Base-by-base conservation (phyloP, 1,140 invertebrate genomes). In the Drosophila virilis region DNA sequence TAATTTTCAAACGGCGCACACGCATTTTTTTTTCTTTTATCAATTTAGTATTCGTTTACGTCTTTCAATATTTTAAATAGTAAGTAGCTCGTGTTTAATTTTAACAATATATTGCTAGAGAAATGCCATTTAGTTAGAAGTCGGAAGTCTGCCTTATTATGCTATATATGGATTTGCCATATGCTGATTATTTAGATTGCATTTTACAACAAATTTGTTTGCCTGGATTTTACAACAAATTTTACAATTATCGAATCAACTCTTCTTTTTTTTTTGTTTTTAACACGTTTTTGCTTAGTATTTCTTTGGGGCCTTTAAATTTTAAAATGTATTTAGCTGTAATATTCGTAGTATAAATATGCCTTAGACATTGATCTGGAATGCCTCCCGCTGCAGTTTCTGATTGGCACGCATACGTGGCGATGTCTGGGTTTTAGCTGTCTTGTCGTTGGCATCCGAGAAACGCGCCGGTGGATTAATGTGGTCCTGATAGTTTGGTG, bases 391-490 rank as follows among this genome's bases (percentile, higher is more conserved):
- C 48, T 94, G 93, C 50, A 95, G 86, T 91, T 95, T 95, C 70
- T 92, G 92, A 91, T 94, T 92, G 78, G 92, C 93, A 78, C 93
- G 90, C 86, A 90, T 78, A 66, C 88, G 78, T 74, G 79, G 91
- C 75, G 91, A 88, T 92, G 92, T 78, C 92, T 92, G 77, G 80
- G 93, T 83, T 92, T 92, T 82, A 92, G 92, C 91, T 93, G 92
- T 91, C 92, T 74, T 74, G 71, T 94, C 93, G 91, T 95, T 93
- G 80, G 85, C 85, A 93, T 96, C 95, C 48, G 95, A 96, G 93
- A 96, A 96, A 70, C 95, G 94, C 77, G 94, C 94, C 69, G 95
- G 95, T 70, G 95, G 95, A 92, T 96, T 95, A 81, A 96, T 95
- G 92, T 95, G 94, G 81, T 96, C 95, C 93, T 95, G 95, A 94